Percentiles rank a stretch among this genome's conserved stretches.
phyloP scores from a whole-genome alignment of 2,113 vertebrate genomes.

The Anoplopoma fimbria region DNA sequence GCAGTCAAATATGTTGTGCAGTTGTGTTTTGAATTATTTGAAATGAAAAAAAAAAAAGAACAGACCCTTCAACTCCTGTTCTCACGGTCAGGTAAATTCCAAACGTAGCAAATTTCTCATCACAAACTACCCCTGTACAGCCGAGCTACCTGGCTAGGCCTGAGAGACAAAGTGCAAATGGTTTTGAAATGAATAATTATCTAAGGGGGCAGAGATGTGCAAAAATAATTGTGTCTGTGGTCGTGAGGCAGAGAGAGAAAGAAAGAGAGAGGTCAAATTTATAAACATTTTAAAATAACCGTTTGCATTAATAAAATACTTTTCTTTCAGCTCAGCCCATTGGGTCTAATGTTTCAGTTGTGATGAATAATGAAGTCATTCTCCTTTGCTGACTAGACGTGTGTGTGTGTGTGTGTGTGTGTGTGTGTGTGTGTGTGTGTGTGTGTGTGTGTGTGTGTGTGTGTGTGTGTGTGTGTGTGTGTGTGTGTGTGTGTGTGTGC shows the following conservation, averaged over 20 bases:
- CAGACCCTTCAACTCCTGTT: neutral
- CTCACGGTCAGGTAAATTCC: neutral
- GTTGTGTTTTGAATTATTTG: neutral
- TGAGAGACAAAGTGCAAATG: neutral
- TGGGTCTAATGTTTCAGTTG: slow-evolving; percentile 51
- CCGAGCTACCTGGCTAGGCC: neutral
- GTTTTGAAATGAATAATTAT: slow-evolving; percentile 19
- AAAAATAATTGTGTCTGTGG: slow-evolving; percentile 1
- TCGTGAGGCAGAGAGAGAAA: neutral
- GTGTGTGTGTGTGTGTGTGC: neutral
- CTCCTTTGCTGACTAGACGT: neutral
- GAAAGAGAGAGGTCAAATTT: slow-evolving; percentile 42
- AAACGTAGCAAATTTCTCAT: neutral
- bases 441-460: neutral
- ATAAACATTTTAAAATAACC: slow-evolving; percentile 54
- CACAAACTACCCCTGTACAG: neutral
- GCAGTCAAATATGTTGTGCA: neutral
- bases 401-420: neutral
- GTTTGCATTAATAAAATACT: slow-evolving; percentile 69
- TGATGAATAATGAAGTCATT: slow-evolving; percentile 67
- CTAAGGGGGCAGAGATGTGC: neutral
- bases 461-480: neutral
- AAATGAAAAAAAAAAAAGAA: neutral
- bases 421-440: neutral
- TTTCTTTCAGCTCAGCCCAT: slow-evolving; percentile 50